Conservation (phyloP, 2,113 vertebrate species). For the Oreochromis tanganicae region DNA sequence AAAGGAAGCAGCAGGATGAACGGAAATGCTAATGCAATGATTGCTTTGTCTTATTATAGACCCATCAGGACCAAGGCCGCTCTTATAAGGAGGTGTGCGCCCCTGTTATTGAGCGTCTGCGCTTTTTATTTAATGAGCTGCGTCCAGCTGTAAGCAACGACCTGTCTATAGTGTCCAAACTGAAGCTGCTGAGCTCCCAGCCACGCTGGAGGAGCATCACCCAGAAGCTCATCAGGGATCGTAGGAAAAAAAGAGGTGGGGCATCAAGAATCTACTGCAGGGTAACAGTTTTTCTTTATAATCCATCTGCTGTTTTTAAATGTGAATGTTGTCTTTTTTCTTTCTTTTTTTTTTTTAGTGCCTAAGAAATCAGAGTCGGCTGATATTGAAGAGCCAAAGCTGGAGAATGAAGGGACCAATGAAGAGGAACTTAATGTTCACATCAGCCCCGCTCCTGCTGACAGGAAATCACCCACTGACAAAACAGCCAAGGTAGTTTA, state of each 20-base stretch:
- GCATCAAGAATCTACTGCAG: background rate
- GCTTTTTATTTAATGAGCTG: constrained; percentile 95
- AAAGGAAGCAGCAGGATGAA: background rate
- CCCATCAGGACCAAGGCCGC: constrained; percentile 96
- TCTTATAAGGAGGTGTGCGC: constrained; percentile 98
- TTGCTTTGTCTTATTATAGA: constrained; percentile 66
- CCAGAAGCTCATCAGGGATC: constrained; percentile 91
- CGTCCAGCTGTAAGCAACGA: constrained; percentile 94
- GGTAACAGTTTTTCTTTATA: background rate
- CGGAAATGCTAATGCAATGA: background rate
- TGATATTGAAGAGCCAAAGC: constrained; percentile 90
- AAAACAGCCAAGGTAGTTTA: constrained; percentile 83
- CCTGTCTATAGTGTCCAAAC: constrained; percentile 91
- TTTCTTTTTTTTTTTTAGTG: constrained; percentile 63
- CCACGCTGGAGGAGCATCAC: constrained; percentile 91
- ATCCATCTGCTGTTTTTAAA: background rate
- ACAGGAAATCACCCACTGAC: constrained; percentile 82
- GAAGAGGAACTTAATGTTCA: constrained; percentile 84
- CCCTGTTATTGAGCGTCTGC: constrained; percentile 91
- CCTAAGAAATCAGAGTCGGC: constrained; percentile 89
- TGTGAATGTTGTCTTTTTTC: background rate
- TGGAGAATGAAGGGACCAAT: constrained; percentile 89
- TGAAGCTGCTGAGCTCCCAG: constrained; percentile 90
- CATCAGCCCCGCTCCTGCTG: constrained; percentile 79
- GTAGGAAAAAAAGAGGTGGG: constrained; percentile 88